A percentile compares a stretch with the other conserved stretches of the same genome.
phyloP scores from a whole-genome alignment of 2,888 invertebrate genomes.

The Sisyra terminalis region DNA sequence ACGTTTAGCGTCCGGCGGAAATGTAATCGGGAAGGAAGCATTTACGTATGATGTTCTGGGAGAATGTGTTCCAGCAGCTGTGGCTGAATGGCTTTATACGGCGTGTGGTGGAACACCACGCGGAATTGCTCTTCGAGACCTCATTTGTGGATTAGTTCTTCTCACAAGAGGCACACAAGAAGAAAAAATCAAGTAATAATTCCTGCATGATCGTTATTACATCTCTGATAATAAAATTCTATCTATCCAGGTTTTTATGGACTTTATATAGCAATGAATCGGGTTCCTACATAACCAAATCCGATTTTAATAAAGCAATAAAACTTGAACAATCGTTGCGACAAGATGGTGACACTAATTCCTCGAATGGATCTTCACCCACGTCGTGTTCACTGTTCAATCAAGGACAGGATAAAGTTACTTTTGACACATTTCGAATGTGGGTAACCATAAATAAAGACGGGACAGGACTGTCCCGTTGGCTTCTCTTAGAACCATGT shows the following conservation, averaged over 20 bases:
- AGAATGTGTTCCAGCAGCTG: slow-evolving; percentile 65
- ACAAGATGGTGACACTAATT: background rate
- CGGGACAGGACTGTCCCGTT: slow-evolving; percentile 63
- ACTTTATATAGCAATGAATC: slow-evolving; percentile 71
- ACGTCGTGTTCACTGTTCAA: slow-evolving; percentile 22
- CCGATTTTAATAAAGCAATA: slow-evolving; percentile 51
- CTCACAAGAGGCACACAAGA: slow-evolving; percentile 71
- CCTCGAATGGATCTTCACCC: background rate
- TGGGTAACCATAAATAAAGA: slow-evolving; percentile 64
- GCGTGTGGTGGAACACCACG: slow-evolving; percentile 72
- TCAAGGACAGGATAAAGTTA: slow-evolving; percentile 34
- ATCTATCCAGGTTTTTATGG: slow-evolving; percentile 54
- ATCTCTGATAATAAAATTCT: background rate
- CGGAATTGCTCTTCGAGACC: slow-evolving; percentile 68
- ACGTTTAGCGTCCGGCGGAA: slow-evolving; percentile 55
- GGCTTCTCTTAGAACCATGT: slow-evolving; percentile 58
- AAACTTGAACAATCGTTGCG: slow-evolving; percentile 28
- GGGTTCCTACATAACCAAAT: slow-evolving; percentile 52
- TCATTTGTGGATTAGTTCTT: slow-evolving; percentile 71
- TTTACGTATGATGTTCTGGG: slow-evolving; percentile 77
- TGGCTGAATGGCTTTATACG: slow-evolving; percentile 67
- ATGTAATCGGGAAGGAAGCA: slow-evolving; percentile 51
- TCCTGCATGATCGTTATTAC: background rate
- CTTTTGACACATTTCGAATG: slow-evolving; percentile 57
- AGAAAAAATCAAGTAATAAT: slow-evolving; percentile 56